phyloP scores from a whole-genome alignment of 35 echinoderm and acorn worm species.

The Holothuria glaberrima region DNA sequence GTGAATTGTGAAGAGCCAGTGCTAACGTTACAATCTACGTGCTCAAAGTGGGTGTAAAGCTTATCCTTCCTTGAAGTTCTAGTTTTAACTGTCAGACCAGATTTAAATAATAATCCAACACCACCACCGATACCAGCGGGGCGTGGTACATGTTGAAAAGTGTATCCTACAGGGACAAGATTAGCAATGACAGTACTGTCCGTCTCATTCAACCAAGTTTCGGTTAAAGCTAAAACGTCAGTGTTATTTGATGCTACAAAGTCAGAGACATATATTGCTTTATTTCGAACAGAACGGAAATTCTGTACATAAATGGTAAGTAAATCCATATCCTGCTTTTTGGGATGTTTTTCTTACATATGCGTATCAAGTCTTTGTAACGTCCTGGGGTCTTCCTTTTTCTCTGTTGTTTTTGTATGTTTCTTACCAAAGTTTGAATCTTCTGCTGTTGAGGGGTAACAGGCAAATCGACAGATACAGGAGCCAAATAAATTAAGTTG shows the following conservation, averaged over 20 bases:
- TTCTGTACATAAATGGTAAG: constrained; percentile 42
- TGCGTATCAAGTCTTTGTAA: constrained; percentile 2
- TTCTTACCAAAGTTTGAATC: constrained; percentile 44
- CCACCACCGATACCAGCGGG: constrained; percentile 22
- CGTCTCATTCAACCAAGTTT: constrained; percentile 44
- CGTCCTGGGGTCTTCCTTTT: not conserved
- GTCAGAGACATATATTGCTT: constrained; percentile 47
- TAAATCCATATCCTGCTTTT: constrained; percentile 4
- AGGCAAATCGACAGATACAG: constrained; percentile 1
- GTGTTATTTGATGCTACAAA: constrained; percentile 52
- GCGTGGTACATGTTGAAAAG: constrained; percentile 20
- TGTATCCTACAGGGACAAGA: constrained; percentile 24
- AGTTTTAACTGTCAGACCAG: constrained; percentile 25
- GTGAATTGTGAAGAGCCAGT: constrained; percentile 26
- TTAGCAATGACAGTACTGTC: constrained; percentile 20
- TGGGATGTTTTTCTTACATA: constrained; percentile 25
- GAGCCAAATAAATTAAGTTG: constrained; percentile 10
- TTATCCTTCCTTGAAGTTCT: constrained; percentile 41
- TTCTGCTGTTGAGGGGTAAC: constrained; percentile 11
- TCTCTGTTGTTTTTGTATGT: not conserved
- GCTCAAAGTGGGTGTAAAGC: constrained; percentile 43
- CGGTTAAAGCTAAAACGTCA: constrained; percentile 49
- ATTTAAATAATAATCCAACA: constrained; percentile 51
- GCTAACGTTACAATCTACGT: constrained; percentile 17
- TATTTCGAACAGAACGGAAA: constrained; percentile 23